Percentiles rank a stretch among this genome's conserved stretches.
These are phyloP conservation scores for Noctua comes DNA, from an alignment of 2,888 invertebrate species.

Conservation along the genomic window DNA sequence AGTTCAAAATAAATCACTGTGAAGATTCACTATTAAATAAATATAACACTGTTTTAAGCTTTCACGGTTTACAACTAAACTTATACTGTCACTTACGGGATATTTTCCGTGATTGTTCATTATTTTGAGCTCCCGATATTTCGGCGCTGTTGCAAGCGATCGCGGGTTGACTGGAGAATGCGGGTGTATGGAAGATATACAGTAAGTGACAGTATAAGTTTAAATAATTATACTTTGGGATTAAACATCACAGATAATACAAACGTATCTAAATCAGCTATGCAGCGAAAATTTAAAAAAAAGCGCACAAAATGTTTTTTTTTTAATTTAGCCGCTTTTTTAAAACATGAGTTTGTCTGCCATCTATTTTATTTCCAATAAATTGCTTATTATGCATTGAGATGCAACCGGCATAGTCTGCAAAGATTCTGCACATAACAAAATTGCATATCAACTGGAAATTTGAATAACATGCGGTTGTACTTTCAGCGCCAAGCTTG, in stretches of 20 bases:
- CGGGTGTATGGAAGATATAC: too few species aligned
- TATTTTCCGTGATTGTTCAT: too few species aligned
- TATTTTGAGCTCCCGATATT: too few species aligned
- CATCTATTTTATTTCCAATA: not conserved
- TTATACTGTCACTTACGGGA: too few species aligned
- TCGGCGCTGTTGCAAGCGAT: too few species aligned
- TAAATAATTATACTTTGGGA: slow-evolving; percentile 44
- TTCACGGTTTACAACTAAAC: too few species aligned
- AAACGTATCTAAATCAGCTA: slow-evolving; percentile 35
- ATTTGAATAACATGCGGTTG: not conserved
- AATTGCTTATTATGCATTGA: not conserved
- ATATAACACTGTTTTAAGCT: not conserved
- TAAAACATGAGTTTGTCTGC: not conserved
- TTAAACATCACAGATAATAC: slow-evolving; percentile 61
- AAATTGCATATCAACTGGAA: not conserved
- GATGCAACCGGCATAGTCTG: not conserved
- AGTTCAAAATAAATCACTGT: slow-evolving; percentile 27
- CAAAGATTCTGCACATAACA: slow-evolving; percentile 1
- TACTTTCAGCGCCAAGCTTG: too few species aligned
- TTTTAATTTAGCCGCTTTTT: not conserved
- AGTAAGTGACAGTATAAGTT: too few species aligned
- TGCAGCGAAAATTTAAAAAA: not conserved
- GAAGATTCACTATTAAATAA: slow-evolving; percentile 14
- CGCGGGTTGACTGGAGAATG: too few species aligned
- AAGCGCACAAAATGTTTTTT: not conserved